Conservation (phyloP, 2,888 invertebrate species). For the Lucinisca nassula region DNA sequence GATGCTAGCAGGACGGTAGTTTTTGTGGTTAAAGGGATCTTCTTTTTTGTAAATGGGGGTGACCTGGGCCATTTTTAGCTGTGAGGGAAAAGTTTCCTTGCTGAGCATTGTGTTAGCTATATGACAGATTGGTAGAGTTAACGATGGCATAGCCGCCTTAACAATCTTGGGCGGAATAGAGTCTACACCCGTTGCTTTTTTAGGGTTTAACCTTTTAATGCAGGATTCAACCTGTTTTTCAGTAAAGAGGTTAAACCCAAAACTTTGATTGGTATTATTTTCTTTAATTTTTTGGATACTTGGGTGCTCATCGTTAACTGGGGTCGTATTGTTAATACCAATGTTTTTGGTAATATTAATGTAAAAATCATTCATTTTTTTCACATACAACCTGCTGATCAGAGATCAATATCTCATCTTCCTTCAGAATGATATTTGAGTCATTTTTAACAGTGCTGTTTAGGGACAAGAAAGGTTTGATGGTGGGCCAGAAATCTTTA, state of each 20-base stretch:
- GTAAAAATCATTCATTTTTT: slow-evolving; percentile 30
- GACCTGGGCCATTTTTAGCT: slow-evolving; percentile 22
- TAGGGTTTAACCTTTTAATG: neutral
- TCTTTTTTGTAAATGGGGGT: slow-evolving; percentile 42
- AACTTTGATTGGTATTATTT: neutral
- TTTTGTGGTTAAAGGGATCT: slow-evolving; percentile 25
- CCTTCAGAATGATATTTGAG: slow-evolving; percentile 3
- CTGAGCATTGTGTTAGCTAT: neutral
- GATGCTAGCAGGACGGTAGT: slow-evolving; percentile 40
- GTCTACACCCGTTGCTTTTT: slow-evolving; percentile 36
- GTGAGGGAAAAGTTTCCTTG: neutral
- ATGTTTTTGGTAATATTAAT: slow-evolving; percentile 31
- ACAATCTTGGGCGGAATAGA: slow-evolving; percentile 32
- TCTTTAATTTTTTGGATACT: neutral
- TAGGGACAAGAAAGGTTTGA: neutral
- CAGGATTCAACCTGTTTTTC: neutral
- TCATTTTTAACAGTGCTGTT: neutral
- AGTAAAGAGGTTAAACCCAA: neutral
- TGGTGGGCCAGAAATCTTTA: slow-evolving; percentile 28
- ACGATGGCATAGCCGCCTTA: neutral
- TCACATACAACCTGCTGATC: slow-evolving; percentile 5
- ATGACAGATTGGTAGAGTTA: neutral
- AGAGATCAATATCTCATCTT: slow-evolving; percentile 7
- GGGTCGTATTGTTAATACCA: slow-evolving; percentile 3
- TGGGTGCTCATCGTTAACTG: neutral